phyloP scores from a whole-genome alignment of 1,140 invertebrate genomes.

The Saccostrea echinata region DNA sequence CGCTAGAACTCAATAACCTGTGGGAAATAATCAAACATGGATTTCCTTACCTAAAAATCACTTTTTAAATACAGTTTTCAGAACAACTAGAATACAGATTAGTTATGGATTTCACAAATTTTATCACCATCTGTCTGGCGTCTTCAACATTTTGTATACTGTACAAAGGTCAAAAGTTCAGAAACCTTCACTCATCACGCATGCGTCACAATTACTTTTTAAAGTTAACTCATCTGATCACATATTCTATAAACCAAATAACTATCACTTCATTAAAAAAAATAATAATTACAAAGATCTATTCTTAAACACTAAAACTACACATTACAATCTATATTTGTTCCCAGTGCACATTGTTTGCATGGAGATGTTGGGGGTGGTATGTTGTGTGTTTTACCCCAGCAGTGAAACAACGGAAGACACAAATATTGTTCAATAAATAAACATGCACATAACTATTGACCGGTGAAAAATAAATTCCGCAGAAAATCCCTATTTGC shows the following conservation, averaged over 20 bases:
- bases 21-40: slow-evolving; percentile 28
- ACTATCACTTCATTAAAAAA: neutral
- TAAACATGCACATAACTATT: slow-evolving; percentile 15
- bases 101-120: slow-evolving; percentile 37
- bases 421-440: slow-evolving; percentile 27
- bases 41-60: slow-evolving; percentile 34
- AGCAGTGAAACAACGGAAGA: slow-evolving; percentile 35
- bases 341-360: slow-evolving; percentile 12
- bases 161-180: slow-evolving; percentile 34
- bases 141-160: slow-evolving; percentile 5
- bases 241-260: neutral
- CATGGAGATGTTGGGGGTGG: neutral
- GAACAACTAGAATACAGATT: slow-evolving; percentile 19
- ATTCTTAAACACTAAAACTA: slow-evolving; percentile 9
- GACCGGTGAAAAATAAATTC: neutral
- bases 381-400: neutral
- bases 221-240: neutral
- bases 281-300: neutral
- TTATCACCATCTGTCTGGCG: slow-evolving; percentile 10
- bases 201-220: slow-evolving; percentile 10
- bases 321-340: neutral
- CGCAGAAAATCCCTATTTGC: neutral
- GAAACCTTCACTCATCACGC: slow-evolving; percentile 13
- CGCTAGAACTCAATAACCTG: slow-evolving; percentile 16
- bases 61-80: slow-evolving; percentile 35